These are phyloP conservation scores for Anoplopoma fimbria DNA, from an alignment of 2,113 vertebrate species.

Conservation along the genomic window DNA sequence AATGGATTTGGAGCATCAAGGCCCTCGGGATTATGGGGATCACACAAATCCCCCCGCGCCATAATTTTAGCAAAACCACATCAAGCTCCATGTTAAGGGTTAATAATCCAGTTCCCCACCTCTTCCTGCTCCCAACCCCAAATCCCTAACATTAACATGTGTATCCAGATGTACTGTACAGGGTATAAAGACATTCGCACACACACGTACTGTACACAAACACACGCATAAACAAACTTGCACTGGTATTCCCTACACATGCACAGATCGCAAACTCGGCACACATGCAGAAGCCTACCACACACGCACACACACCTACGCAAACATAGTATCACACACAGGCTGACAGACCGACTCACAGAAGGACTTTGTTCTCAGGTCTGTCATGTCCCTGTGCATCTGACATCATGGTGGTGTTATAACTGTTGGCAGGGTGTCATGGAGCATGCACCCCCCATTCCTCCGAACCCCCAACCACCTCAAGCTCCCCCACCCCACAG, in stretches of 20 bases:
- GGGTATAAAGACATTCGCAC: slow-evolving; percentile 23
- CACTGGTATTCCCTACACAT: slow-evolving; percentile 1
- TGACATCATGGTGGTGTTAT: slow-evolving; percentile 84
- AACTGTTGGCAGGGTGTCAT: slow-evolving; percentile 80
- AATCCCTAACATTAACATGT: slow-evolving; percentile 71
- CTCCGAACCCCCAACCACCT: slow-evolving; percentile 10
- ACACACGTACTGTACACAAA: slow-evolving; percentile 16
- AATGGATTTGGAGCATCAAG: slow-evolving; percentile 85
- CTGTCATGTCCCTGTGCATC: slow-evolving; percentile 67
- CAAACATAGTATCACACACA: slow-evolving; percentile 15
- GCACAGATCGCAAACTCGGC: slow-evolving; percentile 28
- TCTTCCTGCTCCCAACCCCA: slow-evolving; percentile 64
- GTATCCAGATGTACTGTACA: slow-evolving; percentile 52
- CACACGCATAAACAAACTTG: slow-evolving; percentile 40
- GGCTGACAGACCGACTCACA: slow-evolving; percentile 35
- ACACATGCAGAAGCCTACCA: slow-evolving; percentile 20
- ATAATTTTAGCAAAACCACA: slow-evolving; percentile 78
- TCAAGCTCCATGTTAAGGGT: slow-evolving; percentile 80
- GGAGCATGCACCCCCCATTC: slow-evolving; percentile 16
- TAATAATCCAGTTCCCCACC: slow-evolving; percentile 81
- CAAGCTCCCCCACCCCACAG: background rate
- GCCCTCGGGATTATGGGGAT: slow-evolving; percentile 79
- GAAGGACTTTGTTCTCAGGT: slow-evolving; percentile 51
- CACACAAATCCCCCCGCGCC: slow-evolving; percentile 72
- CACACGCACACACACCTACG: slow-evolving; percentile 16